Percentiles rank a stretch among this genome's conserved stretches.
phyloP scores from a whole-genome alignment of 2,888 invertebrate species.

The Hirudinaria manillensis region DNA sequence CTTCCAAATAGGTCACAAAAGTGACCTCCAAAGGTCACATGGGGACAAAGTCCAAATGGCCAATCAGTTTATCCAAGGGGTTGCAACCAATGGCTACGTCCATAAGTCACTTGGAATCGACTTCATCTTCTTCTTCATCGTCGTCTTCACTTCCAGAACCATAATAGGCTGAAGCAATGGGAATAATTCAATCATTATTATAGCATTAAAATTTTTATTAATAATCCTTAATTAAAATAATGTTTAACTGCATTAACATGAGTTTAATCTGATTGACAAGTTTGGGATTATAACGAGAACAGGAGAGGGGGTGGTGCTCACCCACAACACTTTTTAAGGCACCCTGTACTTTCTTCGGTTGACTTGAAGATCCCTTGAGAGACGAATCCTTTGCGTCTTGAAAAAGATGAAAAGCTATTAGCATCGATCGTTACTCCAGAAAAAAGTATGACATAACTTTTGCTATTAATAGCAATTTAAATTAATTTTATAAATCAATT shows the following conservation, averaged over 20 bases:
- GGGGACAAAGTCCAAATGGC: too few relatives aligned
- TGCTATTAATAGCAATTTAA: too few relatives aligned
- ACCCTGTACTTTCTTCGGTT: slow-evolving; percentile 25
- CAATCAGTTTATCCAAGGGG: background rate
- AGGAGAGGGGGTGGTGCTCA: background rate
- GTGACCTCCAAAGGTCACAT: too few relatives aligned
- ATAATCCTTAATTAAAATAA: background rate
- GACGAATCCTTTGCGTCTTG: background rate
- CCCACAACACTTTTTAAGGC: slow-evolving; percentile 24
- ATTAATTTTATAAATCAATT: too few relatives aligned
- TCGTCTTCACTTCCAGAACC: slow-evolving; percentile 15
- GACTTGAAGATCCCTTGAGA: background rate
- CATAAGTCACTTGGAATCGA: background rate
- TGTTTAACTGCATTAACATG: background rate
- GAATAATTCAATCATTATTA: background rate
- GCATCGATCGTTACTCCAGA: background rate
- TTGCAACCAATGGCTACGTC: background rate
- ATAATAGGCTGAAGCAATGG: background rate
- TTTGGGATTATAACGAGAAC: too few relatives aligned
- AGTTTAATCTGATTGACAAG: background rate
- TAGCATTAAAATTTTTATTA: background rate
- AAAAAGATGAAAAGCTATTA: background rate
- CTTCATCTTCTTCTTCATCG: slow-evolving; percentile 2
- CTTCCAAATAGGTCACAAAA: too few relatives aligned
- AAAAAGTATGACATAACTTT: background rate